Base-by-base conservation (phyloP, 2,797 vertebrate species). In the Naso thynnoides region DNA sequence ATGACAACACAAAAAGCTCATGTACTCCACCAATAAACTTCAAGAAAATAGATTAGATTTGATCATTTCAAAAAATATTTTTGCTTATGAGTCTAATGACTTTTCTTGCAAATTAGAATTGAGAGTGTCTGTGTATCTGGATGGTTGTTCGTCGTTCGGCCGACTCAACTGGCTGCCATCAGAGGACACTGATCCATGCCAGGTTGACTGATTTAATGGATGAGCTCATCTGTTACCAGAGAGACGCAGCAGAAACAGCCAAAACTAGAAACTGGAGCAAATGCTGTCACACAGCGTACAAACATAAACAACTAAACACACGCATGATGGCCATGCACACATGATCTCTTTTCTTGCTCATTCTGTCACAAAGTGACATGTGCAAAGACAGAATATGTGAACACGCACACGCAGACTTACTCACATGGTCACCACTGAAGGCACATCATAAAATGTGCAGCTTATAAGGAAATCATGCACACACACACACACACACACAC, bases 161-260 rank as follows among this genome's bases (percentile, higher is more conserved):
- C 64, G 62, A 18, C 44, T 21, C 4, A 14, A 50, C 63, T 42
- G 31, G 19, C 26, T 18, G 55, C 2, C 48, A 80, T 53, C 33
- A n/a, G 56, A 53, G 54, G 39, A 24, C 44, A 1, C 49, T 33
- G 76, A 82, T 84, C 76, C 64, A 70, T 56, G 39, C n/a, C 19
- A 2, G 50, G 31, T 38, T 53, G 33, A 73, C 59, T 23, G 73
- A 82, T 21, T 52, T 82, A 74, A 50, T 80, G 65, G 73, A 86
- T 70, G 84, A 88, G 81, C 68, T 86, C 82, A 85, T 77, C 69
- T 81, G 66, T 63, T 78, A 73, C 61, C 5, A 45, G 39, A 45
- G 59, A 23, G 67, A 54, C 38, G 53, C 6, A 7, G 53, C 6
- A 13, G 62, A 10, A 48, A 36, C 8, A 8, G 59, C 65, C 48